Evolutionary conservation across 1,140 invertebrate species (phyloP), one percentile per base, ranked within the genome.

Genomic region (Hycleus phaleratus): DNA sequence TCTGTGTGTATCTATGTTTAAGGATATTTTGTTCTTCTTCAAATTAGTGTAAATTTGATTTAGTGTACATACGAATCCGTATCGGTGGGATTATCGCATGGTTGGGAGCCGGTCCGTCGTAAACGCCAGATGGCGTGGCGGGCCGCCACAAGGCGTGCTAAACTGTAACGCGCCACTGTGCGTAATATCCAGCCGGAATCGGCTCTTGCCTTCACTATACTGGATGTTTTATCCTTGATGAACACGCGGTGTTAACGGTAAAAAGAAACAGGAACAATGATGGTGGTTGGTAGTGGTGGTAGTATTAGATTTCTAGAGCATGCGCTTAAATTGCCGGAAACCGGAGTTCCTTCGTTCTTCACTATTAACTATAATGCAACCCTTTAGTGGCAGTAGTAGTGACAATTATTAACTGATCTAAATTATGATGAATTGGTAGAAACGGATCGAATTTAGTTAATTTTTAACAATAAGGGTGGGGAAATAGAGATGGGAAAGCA

Each of bases 61-160:
- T 48, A 26, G 42, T 49, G 61, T 73, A 73, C 71, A 65, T 73
- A 73, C 71, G 71, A 73, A 63, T 73, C 71, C 56, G 71, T 78
- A 73, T 78, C 78, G 68, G 75, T 77, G 66, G 75, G 75, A 73
- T 80, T 78, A 66, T 79, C 75, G 54, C 78, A 75, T 56, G 79
- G 78, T 69, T 81, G 79, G 52, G 79, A 81, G 68, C 78, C 79
- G 60, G 79, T 77, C 49, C 81, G 75, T 63, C 81, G 76, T 66
- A 82, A 75, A 65, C 81, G 77, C 80, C 81, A 83, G 75, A 82
- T 79, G 77, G 81, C 81, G 76, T 81, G 79, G 73, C 80, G 80
- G 58, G 81, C 79, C 68, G 81, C 80, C 78, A 82, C 80, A 68
- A 82, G 79, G 71, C 81, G 77, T 70, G 79, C 80, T 70, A 82